Percentiles rank a stretch among this genome's conserved stretches.
Conservation (phyloP, 1,140 invertebrate species). For the Ladona fulva region DNA sequence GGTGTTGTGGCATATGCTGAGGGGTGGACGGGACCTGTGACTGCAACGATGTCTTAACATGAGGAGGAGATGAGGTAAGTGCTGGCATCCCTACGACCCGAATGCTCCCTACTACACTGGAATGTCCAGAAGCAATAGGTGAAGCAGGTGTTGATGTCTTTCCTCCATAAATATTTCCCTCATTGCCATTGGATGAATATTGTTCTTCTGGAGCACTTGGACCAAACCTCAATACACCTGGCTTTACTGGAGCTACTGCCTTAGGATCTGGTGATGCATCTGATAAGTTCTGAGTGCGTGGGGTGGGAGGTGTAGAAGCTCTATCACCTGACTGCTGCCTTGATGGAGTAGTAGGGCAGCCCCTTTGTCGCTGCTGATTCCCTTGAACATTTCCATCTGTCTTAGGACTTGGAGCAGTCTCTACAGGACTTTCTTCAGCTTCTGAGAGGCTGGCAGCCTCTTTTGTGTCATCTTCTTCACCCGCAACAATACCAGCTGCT, state of each 20-base stretch:
- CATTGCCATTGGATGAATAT: neutral
- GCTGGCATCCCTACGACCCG: neutral
- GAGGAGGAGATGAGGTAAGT: neutral
- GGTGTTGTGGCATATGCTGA: neutral
- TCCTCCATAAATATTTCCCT: neutral
- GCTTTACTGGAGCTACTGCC: slow-evolving; percentile 43
- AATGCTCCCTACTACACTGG: neutral
- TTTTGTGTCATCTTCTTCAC: slow-evolving; percentile 52
- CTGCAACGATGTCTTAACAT: neutral
- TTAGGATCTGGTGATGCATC: slow-evolving; percentile 25
- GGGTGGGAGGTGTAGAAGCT: slow-evolving; percentile 27
- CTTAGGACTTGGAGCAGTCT: slow-evolving; percentile 26
- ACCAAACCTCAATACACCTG: slow-evolving; percentile 53
- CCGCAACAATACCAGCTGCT: slow-evolving; percentile 37
- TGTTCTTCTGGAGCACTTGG: slow-evolving; percentile 38
- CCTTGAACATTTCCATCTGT: neutral
- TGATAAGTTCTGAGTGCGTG: slow-evolving; percentile 25
- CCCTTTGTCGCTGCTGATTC: neutral
- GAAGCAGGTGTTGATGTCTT: slow-evolving; percentile 11
- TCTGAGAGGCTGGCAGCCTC: slow-evolving; percentile 61
- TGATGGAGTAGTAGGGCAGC: slow-evolving; percentile 25
- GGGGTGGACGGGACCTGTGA: neutral
- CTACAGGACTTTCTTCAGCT: slow-evolving; percentile 58
- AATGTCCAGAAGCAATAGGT: neutral
- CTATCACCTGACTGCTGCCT: slow-evolving; percentile 25